Evolutionary conservation across 2,113 vertebrate species (phyloP).

Genomic region (Prinia subflava): DNA sequence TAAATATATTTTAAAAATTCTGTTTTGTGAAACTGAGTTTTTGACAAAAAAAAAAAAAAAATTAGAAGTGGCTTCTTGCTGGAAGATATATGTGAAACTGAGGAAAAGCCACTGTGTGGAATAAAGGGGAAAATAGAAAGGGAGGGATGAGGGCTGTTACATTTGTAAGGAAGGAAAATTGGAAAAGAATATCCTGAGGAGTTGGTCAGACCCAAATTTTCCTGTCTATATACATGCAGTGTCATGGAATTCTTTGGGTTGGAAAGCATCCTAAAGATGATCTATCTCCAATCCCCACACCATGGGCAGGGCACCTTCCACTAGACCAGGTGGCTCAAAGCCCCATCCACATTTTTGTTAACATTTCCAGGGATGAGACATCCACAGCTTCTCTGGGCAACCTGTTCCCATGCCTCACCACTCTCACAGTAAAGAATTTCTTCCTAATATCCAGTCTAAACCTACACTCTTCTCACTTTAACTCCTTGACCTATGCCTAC

Average conservation of each 20-base stretch:
- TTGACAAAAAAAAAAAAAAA: not conserved
- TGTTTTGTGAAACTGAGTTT: not conserved
- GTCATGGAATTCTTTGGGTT: not conserved
- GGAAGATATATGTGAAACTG: not conserved
- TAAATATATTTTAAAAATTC: not conserved
- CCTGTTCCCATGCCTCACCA: not conserved
- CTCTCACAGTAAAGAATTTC: not conserved
- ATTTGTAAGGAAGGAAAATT: not conserved
- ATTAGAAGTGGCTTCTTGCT: not conserved
- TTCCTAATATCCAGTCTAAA: not conserved
- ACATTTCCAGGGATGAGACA: not conserved
- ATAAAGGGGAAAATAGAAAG: not conserved
- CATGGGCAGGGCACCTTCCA: not conserved
- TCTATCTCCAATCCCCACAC: not conserved
- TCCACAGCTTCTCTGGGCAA: not conserved
- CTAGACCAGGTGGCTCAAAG: not conserved
- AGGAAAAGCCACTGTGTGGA: not conserved
- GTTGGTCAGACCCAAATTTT: not conserved
- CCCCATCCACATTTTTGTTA: not conserved
- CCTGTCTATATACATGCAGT: not conserved
- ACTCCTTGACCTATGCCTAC: not conserved
- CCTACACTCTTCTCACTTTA: not conserved
- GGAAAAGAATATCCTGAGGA: not conserved
- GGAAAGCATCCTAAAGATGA: not conserved
- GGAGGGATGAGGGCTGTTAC: not conserved